Conservation (phyloP, 1,140 invertebrate species). For the Pachyrhynchus sulphureomaculatus region DNA sequence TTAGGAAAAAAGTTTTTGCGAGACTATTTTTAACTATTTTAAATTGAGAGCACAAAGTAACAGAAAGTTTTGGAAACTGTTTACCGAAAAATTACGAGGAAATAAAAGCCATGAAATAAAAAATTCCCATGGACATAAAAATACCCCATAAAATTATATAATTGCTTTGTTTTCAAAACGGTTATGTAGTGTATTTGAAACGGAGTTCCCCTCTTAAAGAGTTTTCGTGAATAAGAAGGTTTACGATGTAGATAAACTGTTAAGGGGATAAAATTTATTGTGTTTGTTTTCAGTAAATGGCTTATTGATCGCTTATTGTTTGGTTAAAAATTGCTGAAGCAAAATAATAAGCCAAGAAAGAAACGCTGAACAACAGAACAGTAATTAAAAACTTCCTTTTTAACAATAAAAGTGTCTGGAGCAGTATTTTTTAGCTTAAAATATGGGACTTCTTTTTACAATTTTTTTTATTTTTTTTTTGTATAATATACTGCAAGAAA, state of each 20-base stretch:
- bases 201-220: slow-evolving; percentile 21
- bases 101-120: slow-evolving; percentile 18
- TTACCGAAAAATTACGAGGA: slow-evolving; percentile 7
- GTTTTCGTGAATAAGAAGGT: slow-evolving; percentile 20
- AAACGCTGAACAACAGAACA: neutral
- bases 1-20: no score
- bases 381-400: slow-evolving; percentile 9
- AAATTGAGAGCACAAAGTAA: neutral
- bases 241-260: slow-evolving; percentile 35
- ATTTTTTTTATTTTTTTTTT: no score
- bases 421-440: slow-evolving; percentile 1
- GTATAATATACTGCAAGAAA: no score
- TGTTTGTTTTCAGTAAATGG: slow-evolving; percentile 37
- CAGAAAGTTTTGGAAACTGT: slow-evolving; percentile 4
- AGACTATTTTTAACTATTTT: no score
- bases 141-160: slow-evolving; percentile 26
- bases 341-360: slow-evolving; percentile 7
- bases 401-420: slow-evolving; percentile 10
- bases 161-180: slow-evolving; percentile 30
- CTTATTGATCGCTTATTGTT: slow-evolving; percentile 38
- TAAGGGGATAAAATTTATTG: slow-evolving; percentile 37
- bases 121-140: slow-evolving; percentile 17
- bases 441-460: neutral
- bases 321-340: slow-evolving; percentile 29
- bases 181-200: slow-evolving; percentile 16